Base-by-base conservation (phyloP, 2,888 invertebrate genomes). In the Reticulitermes lucifugus region DNA sequence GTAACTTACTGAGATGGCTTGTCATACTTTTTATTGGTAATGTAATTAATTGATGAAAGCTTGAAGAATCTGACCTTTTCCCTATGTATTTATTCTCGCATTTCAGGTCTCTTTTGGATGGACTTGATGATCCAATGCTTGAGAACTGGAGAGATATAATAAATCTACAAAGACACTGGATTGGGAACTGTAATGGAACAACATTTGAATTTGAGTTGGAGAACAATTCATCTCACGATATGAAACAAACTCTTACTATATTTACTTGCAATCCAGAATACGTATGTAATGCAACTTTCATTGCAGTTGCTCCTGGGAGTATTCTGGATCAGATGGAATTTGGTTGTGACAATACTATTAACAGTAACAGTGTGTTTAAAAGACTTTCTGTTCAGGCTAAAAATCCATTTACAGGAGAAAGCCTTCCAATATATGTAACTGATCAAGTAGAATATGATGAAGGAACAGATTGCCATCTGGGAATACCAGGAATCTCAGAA, bases 131-230 rank as follows among this genome's bases (percentile, higher is more conserved):
- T 91, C 93, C 95, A 21, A 90, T 90, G 29, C 91, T 97, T 86
- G 93, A 93, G 88, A 96, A 96, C 89, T 98, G 98, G 98, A 93
- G 93, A 87, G 97, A 98, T 90, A 95, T 98, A 73, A 95, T 95
- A 81, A 95, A 96, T 89, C 91, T 98, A 86, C 98, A 98, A 90
- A 93, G 94, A 88, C 95, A 97, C 90, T 98, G 98, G 98, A 96
- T 98, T 88, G 98, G 98, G 0, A 94, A 96, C 87, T 97, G 97
- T 89, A 92, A 95, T 90, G 98, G 98, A 12, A 93, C 95, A 87
- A 93, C 92, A 77, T 94, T 96, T 86, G 94, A 94, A 87, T 94
- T 97, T 90, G 89, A 92, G 59, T 87, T 89, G 83, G 88, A 90
- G 55, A 87, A 88, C 87, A 79, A 83, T 22, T 41, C 70, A 35